These are phyloP conservation scores for Neolamprologus tretocephalus DNA, from an alignment of 2,113 vertebrate species.

Conservation along the genomic window DNA sequence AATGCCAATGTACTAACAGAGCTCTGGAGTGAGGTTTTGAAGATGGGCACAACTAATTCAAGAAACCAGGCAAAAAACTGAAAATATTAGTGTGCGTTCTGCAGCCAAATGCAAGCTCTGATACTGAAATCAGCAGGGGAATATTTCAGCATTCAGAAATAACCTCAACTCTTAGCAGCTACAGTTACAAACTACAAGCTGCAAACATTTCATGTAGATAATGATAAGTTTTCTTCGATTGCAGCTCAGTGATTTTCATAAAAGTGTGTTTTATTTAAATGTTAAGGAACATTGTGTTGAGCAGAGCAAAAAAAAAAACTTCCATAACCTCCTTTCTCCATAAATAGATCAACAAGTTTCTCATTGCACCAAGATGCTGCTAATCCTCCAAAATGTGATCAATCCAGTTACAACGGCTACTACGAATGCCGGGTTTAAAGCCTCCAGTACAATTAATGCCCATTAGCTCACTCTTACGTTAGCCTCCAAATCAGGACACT, in stretches of 20 bases:
- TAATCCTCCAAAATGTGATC: neutral
- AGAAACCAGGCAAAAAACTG: conserved; percentile 9
- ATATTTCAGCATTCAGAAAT: neutral
- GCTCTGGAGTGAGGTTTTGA: conserved; percentile 8
- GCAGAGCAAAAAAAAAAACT: neutral
- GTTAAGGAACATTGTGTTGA: neutral
- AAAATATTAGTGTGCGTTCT: conserved; percentile 16
- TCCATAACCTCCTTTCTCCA: neutral
- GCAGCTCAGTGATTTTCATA: neutral
- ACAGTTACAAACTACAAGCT: neutral
- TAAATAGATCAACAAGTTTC: neutral
- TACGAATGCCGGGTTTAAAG: neutral
- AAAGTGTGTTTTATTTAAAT: neutral
- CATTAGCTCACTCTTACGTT: neutral
- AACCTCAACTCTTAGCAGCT: neutral
- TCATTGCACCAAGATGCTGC: neutral
- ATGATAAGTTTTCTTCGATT: neutral
- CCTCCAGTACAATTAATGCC: neutral
- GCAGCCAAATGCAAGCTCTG: conserved; percentile 13
- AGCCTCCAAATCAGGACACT: neutral
- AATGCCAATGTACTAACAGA: conserved; percentile 25
- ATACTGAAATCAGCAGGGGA: neutral
- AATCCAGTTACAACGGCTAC: neutral
- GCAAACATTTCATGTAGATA: neutral
- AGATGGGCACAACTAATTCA: neutral